phyloP scores from a whole-genome alignment of 2,797 vertebrate genomes.

The Enteromius afrohamiltoni region DNA sequence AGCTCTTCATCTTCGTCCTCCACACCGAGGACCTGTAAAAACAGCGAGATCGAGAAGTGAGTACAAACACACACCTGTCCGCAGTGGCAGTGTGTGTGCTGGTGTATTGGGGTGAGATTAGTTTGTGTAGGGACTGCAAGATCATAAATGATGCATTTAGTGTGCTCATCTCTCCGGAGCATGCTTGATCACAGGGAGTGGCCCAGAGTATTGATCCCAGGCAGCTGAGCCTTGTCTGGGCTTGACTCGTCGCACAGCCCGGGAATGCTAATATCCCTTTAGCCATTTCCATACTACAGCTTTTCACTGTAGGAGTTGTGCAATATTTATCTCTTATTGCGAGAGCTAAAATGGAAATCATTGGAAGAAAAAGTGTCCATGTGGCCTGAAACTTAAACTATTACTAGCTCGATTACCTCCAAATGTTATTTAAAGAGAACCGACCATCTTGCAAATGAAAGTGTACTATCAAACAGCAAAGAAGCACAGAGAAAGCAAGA shows the following conservation, averaged over 20 bases:
- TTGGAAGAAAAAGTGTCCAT: not conserved
- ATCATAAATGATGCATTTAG: slow-evolving; percentile 73
- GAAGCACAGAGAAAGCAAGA: not conserved
- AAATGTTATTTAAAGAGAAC: not conserved
- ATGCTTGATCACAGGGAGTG: slow-evolving; percentile 63
- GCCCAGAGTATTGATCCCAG: slow-evolving; percentile 67
- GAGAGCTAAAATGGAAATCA: slow-evolving; percentile 5
- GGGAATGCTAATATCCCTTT: slow-evolving; percentile 63
- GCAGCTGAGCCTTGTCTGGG: slow-evolving; percentile 63
- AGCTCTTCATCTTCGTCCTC: slow-evolving; percentile 88
- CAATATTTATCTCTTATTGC: slow-evolving; percentile 33
- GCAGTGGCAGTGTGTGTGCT: slow-evolving; percentile 34
- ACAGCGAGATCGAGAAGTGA: slow-evolving; percentile 97
- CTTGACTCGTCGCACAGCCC: slow-evolving; percentile 47
- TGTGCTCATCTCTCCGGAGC: slow-evolving; percentile 61
- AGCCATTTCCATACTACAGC: slow-evolving; percentile 29
- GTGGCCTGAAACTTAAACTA: not conserved
- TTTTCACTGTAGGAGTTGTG: slow-evolving; percentile 3
- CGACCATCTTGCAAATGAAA: not conserved
- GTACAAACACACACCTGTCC: slow-evolving; percentile 65
- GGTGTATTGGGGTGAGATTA: slow-evolving; percentile 60
- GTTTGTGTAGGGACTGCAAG: slow-evolving; percentile 61
- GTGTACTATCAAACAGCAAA: not conserved
- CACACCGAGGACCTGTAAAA: slow-evolving; percentile 85
- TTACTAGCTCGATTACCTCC: not conserved